A percentile compares a stretch with the other conserved stretches of the same genome.
Conservation (phyloP, 2,113 vertebrate genomes). For the Pogonocichla stellata region DNA sequence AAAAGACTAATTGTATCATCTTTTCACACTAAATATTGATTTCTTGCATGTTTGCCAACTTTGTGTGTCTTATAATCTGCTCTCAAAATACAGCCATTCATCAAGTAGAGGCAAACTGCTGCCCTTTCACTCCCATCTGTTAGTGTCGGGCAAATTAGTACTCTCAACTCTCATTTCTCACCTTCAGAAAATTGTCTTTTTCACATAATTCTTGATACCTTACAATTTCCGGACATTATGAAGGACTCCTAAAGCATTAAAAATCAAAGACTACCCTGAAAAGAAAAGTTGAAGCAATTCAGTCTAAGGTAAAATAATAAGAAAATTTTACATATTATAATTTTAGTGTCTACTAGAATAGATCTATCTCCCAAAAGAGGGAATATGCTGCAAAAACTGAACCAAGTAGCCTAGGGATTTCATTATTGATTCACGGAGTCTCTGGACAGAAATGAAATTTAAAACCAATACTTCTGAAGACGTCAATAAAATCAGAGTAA, state of each 20-base stretch:
- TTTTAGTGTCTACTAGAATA: neutral
- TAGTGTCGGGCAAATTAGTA: neutral
- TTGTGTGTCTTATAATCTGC: constrained; percentile 45
- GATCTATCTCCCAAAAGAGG: neutral
- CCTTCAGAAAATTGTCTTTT: neutral
- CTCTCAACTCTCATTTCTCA: neutral
- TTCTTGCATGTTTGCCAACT: constrained; percentile 25
- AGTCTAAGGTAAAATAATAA: neutral
- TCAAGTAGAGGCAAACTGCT: constrained; percentile 13
- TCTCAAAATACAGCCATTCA: constrained; percentile 33
- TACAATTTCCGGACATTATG: neutral
- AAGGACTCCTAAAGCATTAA: neutral
- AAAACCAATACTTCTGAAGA: neutral
- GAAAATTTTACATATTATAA: neutral
- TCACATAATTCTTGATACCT: neutral
- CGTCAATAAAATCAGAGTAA: neutral
- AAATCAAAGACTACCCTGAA: neutral
- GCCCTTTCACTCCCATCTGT: constrained; percentile 13
- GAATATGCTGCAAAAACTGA: neutral
- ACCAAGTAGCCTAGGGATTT: neutral
- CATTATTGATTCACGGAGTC: neutral
- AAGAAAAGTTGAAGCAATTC: neutral
- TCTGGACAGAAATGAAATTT: neutral
- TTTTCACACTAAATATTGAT: constrained; percentile 37
- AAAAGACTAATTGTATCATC: neutral